phyloP scores from a whole-genome alignment of 2,113 vertebrate genomes.

The Pica pica region DNA sequence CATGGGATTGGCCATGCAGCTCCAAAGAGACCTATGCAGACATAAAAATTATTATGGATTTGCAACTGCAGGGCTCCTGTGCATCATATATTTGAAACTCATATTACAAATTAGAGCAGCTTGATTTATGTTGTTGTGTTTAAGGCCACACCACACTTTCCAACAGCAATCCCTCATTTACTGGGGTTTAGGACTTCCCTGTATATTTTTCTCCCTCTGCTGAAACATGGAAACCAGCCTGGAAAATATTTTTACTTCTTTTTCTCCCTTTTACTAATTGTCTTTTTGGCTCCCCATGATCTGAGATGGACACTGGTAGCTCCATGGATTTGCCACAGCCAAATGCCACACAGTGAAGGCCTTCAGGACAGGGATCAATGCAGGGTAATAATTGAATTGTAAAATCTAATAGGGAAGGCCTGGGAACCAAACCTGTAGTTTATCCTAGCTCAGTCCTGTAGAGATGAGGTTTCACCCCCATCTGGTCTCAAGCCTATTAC shows the following conservation, averaged over 20 bases:
- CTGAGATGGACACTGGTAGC: not conserved
- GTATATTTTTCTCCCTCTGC: not conserved
- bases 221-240: not conserved
- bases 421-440: not conserved
- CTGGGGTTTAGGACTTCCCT: not conserved
- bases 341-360: not conserved
- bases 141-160: not conserved
- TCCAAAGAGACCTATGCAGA: not conserved
- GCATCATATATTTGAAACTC: not conserved
- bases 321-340: not conserved
- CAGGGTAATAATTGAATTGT: not conserved
- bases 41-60: not conserved
- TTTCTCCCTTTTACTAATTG: not conserved
- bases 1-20: not conserved
- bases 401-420: not conserved
- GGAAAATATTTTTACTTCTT: not conserved
- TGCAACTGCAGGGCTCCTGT: not conserved
- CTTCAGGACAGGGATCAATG: not conserved
- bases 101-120: not conserved
- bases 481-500: not conserved
- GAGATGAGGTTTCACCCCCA: not conserved
- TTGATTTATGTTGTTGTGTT: not conserved
- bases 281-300: not conserved
- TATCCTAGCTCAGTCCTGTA: not conserved
- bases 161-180: not conserved